Percentiles rank a stretch among this genome's conserved stretches.
These are phyloP conservation scores for Gymnoscopelus microlampas DNA, from an alignment of 2,797 vertebrate genomes.

Conservation along the genomic window DNA sequence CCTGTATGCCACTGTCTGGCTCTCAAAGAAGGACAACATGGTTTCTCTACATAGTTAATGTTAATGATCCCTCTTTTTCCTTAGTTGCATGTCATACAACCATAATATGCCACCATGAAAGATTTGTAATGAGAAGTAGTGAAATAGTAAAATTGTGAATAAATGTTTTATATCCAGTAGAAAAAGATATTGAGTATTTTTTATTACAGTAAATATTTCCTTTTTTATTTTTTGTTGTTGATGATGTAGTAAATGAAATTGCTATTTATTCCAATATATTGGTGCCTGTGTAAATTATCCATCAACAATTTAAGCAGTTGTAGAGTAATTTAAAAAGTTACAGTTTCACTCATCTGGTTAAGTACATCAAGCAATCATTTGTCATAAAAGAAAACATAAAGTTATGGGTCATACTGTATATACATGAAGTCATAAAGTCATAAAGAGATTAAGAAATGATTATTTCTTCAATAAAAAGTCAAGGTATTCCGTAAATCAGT, in stretches of 20 bases:
- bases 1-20: slow-evolving; percentile 76
- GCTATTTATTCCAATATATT: slow-evolving; percentile 50
- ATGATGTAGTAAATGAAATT: not conserved
- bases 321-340: slow-evolving; percentile 21
- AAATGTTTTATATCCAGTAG: no score
- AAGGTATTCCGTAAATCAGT: slow-evolving; percentile 16
- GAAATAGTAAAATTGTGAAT: no score
- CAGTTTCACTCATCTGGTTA: slow-evolving; percentile 17
- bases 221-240: not conserved
- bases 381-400: not conserved
- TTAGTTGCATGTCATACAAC: no score
- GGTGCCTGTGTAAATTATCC: slow-evolving; percentile 18
- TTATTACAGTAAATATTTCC: not conserved
- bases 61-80: slow-evolving; percentile 14
- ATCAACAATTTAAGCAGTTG: not conserved
- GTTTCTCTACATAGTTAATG: slow-evolving; percentile 46
- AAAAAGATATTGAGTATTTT: slow-evolving; percentile 3
- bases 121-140: no score
- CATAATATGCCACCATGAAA: no score
- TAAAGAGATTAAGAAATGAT: no score
- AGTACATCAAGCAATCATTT: slow-evolving; percentile 18
- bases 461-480: slow-evolving; percentile 1
- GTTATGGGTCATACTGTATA: not conserved
- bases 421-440: slow-evolving; percentile 5
- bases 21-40: slow-evolving; percentile 81